A percentile compares a stretch with the other conserved stretches of the same genome.
phyloP scores from a whole-genome alignment of 1,140 invertebrate species.

The Leucophenga varia region DNA sequence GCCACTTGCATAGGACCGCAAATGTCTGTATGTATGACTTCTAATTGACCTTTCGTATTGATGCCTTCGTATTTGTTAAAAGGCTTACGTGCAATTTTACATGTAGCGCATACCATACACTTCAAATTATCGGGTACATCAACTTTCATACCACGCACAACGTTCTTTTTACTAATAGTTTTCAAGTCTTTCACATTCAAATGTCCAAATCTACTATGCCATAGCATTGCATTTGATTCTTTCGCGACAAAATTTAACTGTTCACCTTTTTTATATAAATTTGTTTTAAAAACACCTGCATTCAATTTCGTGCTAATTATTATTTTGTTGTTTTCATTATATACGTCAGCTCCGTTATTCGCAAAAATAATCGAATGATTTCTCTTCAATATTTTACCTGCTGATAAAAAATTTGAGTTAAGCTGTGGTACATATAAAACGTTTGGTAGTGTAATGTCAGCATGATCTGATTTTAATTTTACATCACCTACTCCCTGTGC shows the following conservation, averaged over 20 bases:
- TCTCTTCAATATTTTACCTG: neutral
- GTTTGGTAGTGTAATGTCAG: conserved; percentile 1
- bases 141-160: conserved; percentile 1
- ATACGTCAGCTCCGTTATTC: neutral
- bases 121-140: neutral
- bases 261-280: no score
- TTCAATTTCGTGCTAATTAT: no score
- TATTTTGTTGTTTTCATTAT: no score
- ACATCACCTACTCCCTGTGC: no score
- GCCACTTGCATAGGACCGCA: conserved; percentile 39
- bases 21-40: conserved; percentile 27
- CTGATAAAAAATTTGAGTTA: conserved; percentile 4
- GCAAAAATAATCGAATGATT: neutral
- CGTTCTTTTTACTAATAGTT: conserved; percentile 2
- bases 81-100: no score
- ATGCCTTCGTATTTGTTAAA: no score
- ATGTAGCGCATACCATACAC: conserved; percentile 1
- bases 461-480: no score
- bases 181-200: neutral
- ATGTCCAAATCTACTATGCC: no score
- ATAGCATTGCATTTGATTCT: no score
- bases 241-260: no score
- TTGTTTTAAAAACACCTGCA: neutral
- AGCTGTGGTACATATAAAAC: no score
- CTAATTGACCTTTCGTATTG: neutral